Conservation (phyloP, 2,113 vertebrate species). For the Pomatorhinus ruficollis region DNA sequence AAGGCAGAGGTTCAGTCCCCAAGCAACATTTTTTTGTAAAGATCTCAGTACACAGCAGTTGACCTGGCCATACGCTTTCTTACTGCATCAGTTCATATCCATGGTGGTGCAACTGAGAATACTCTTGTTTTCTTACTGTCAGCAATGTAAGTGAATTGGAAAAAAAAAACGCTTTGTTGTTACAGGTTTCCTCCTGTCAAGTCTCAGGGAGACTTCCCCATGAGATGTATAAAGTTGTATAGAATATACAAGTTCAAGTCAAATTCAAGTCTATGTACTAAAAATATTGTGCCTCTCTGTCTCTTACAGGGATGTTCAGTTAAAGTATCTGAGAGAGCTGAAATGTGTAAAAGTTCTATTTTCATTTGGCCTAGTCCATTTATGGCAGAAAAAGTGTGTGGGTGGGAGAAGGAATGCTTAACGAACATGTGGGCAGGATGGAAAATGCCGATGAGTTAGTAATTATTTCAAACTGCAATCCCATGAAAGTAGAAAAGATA, state of each 20-base stretch:
- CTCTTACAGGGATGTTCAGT: background rate
- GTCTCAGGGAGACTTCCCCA: background rate
- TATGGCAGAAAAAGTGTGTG: background rate
- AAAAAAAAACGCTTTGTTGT: background rate
- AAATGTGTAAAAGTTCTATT: background rate
- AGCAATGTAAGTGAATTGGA: background rate
- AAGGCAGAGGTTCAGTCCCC: background rate
- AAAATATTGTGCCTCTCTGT: background rate
- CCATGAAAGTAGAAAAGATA: background rate
- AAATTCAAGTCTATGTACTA: background rate
- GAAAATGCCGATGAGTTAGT: background rate
- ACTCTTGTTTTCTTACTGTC: background rate
- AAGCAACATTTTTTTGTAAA: background rate
- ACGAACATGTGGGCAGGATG: background rate
- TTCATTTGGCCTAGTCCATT: background rate
- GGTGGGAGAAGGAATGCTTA: background rate
- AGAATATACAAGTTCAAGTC: background rate
- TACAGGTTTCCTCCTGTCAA: background rate
- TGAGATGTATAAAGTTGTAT: background rate
- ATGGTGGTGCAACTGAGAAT: background rate
- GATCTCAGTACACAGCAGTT: background rate
- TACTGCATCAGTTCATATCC: background rate
- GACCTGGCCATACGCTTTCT: background rate
- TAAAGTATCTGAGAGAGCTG: background rate
- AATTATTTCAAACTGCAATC: background rate